These are phyloP conservation scores for Drosophila rhopaloa DNA, from an alignment of 1,140 invertebrate species.

Conservation along the genomic window DNA sequence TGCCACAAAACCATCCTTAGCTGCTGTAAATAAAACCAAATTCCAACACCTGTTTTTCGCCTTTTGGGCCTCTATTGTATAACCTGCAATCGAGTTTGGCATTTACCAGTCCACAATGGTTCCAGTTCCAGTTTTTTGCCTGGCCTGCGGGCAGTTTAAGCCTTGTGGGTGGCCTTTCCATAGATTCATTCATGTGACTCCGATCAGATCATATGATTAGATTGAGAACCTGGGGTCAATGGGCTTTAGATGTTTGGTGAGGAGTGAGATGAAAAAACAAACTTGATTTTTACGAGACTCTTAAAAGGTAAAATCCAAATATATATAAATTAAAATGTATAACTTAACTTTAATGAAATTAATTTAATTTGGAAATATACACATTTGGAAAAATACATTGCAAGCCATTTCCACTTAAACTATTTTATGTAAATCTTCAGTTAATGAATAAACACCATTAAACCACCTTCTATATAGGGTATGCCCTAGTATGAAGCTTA, in stretches of 20 bases:
- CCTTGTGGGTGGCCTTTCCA: conserved; percentile 41
- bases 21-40: conserved; percentile 21
- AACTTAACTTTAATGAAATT: no score
- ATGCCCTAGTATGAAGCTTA: conserved; percentile 14
- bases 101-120: conserved; percentile 47
- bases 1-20: conserved; percentile 44
- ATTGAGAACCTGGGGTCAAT: conserved; percentile 38
- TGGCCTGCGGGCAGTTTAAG: conserved; percentile 26
- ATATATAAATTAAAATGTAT: background rate
- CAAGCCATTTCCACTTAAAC: background rate
- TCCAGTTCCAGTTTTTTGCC: conserved; percentile 29
- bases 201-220: conserved; percentile 8
- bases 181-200: conserved; percentile 18
- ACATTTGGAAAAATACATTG: no score
- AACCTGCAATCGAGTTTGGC: conserved; percentile 51
- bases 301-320: background rate
- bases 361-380: no score
- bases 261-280: background rate
- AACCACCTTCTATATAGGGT: background rate
- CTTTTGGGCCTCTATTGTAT: conserved; percentile 56
- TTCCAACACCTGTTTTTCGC: conserved; percentile 51
- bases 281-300: background rate
- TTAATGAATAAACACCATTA: background rate
- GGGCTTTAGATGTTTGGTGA: background rate
- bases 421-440: background rate